Percentiles rank a stretch among this genome's conserved stretches.
These are phyloP conservation scores for Nothocercus julius DNA, from an alignment of 2,113 vertebrate genomes.

Conservation along the genomic window DNA sequence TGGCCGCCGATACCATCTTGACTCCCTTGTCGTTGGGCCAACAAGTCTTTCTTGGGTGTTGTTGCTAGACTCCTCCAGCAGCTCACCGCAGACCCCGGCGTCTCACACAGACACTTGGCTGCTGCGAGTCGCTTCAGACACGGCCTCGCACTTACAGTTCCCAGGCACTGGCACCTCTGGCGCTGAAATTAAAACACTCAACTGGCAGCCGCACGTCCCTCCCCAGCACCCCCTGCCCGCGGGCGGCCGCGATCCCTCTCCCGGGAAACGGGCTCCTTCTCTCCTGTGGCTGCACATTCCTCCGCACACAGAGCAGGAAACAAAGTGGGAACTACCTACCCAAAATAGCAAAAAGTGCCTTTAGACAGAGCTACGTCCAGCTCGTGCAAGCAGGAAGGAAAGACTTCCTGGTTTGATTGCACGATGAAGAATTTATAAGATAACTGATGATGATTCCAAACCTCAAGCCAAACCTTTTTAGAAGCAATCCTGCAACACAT, in stretches of 20 bases:
- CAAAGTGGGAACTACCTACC: neutral
- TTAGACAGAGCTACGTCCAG: neutral
- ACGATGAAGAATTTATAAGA: neutral
- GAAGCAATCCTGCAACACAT: constrained; percentile 39
- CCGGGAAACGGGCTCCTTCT: neutral
- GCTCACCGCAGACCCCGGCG: rapidly evolving
- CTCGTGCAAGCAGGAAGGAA: neutral
- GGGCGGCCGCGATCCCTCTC: neutral
- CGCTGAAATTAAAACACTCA: neutral
- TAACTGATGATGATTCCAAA: rapidly evolving
- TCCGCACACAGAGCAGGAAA: rapidly evolving
- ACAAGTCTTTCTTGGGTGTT: neutral
- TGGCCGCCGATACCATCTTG: rapidly evolving
- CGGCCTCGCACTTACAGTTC: neutral
- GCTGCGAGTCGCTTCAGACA: neutral
- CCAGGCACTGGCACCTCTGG: neutral
- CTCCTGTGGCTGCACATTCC: neutral
- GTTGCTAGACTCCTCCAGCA: neutral
- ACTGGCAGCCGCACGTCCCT: rapidly evolving
- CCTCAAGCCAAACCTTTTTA: neutral
- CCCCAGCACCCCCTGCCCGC: neutral
- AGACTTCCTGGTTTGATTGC: neutral
- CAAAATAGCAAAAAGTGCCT: neutral
- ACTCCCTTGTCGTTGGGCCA: neutral
- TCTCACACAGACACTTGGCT: neutral